These are phyloP conservation scores for Dryomyza anilis DNA, from an alignment of 2,888 invertebrate genomes.

Conservation along the genomic window DNA sequence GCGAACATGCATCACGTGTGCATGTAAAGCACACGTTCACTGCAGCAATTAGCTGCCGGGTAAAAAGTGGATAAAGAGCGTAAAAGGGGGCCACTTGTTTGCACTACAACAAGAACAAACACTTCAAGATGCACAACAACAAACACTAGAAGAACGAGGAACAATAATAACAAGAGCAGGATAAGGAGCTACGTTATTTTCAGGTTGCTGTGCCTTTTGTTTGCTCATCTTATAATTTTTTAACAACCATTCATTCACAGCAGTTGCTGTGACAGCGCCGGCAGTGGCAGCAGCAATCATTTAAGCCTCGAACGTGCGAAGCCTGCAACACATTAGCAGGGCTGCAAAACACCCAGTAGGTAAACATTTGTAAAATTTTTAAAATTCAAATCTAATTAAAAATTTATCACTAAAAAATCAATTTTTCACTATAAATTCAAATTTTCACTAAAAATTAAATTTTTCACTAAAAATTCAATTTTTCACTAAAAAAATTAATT, in stretches of 20 bases:
- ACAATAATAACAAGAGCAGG: not conserved
- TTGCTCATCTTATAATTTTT: not conserved
- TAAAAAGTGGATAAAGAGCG: not conserved
- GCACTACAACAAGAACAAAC: not conserved
- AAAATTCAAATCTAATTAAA: too few species aligned
- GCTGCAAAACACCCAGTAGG: not conserved
- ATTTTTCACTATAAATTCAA: too few species aligned
- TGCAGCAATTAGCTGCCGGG: not conserved
- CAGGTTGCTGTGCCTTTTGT: not conserved
- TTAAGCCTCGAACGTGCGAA: conserved; percentile 17
- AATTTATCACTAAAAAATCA: too few species aligned
- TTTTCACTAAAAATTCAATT: too few species aligned
- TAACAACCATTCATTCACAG: not conserved
- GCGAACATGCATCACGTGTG: not conserved
- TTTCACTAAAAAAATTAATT: too few species aligned
- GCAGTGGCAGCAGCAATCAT: not conserved
- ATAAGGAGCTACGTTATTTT: not conserved
- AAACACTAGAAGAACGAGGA: too few species aligned
- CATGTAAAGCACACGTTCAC: not conserved
- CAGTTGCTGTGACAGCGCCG: too few species aligned
- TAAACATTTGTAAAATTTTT: too few species aligned
- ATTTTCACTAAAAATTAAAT: too few species aligned
- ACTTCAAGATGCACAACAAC: too few species aligned
- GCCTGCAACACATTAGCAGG: conserved; percentile 3
- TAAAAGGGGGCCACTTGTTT: not conserved